Conservation (phyloP, 2,113 vertebrate species). For the Scalopus aquaticus region DNA sequence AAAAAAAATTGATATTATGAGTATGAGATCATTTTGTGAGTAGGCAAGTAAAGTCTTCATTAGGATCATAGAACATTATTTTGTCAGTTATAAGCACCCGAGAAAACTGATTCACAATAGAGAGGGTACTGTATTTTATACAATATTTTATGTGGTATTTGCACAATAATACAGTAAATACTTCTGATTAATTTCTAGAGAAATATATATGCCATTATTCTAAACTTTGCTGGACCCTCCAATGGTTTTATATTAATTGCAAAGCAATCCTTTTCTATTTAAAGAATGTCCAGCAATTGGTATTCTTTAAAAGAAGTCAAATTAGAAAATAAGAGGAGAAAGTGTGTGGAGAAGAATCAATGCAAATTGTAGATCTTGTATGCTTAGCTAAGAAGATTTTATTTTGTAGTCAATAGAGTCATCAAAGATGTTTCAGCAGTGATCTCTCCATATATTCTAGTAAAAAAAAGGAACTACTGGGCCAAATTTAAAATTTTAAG, state of each 20-base stretch:
- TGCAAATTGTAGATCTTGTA: neutral
- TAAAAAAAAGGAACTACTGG: neutral
- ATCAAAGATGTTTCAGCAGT: constrained; percentile 26
- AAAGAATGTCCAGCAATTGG: neutral
- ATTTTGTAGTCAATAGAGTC: constrained; percentile 3
- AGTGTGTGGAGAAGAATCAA: neutral
- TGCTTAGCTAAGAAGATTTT: constrained; percentile 39
- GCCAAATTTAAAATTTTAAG: constrained; percentile 35
- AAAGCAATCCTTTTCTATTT: neutral
- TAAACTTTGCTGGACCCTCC: neutral
- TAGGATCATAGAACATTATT: neutral
- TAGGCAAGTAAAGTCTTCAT: neutral
- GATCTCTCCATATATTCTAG: constrained; percentile 31
- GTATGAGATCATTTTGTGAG: neutral
- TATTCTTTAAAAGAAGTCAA: neutral
- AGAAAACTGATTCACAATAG: neutral
- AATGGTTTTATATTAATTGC: constrained; percentile 15
- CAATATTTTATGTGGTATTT: neutral
- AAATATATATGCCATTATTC: neutral
- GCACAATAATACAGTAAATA: neutral
- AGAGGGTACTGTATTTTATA: neutral
- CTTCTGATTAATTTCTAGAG: constrained; percentile 20
- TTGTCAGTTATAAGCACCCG: neutral
- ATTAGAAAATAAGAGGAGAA: neutral
- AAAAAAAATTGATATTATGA: neutral